Evolutionary conservation across 2,888 invertebrate genomes (phyloP), one percentile per base, ranked within the genome.

Genomic region (Leucozona laternaria): DNA sequence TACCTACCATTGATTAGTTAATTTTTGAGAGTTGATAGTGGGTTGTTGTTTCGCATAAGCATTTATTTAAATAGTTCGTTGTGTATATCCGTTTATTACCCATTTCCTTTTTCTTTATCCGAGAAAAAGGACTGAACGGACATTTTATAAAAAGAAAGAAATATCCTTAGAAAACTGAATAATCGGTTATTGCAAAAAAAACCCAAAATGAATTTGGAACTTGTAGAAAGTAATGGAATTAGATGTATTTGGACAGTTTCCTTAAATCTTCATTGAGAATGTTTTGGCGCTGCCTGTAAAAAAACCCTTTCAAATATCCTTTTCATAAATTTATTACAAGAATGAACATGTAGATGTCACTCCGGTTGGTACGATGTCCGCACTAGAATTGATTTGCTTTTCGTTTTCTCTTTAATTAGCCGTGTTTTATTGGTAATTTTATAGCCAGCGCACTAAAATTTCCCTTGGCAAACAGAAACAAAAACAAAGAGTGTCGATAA

Each of bases 341-440:
- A 20, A 10, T n/a, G n/a, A n/a, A n/a, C n/a, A n/a, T 58, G 20
- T 8, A 58, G 58, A 58, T 58, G 58, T 58, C 58, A 20, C 58
- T 0, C 13, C 5, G 8, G 6, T 31, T 1, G 11, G 7, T 20
- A 22, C 8, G 45, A 17, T 17, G 45, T 17, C 17, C 28, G 2
- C 2, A n/a, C 4, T n/a, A 11, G 4, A 37, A 31, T 8, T 13
- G 17, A 2, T 13, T 53, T 53, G 7, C 8, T 22, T 10, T 48
- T 11, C 11, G 5, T 2, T 4, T 48, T 48, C 1, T 37, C 4
- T 13, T 37, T 4, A 31, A 31, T 31, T 31, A n/a, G 31, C 7
- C 7, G 31, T n/a, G n/a, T n/a, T n/a, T n/a, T n/a, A n/a, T n/a
- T n/a, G n/a, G n/a, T n/a, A n/a, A n/a, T n/a, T n/a, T n/a, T n/a